Conservation (phyloP, 2,888 invertebrate genomes). For the Epirrhoe alternata region DNA sequence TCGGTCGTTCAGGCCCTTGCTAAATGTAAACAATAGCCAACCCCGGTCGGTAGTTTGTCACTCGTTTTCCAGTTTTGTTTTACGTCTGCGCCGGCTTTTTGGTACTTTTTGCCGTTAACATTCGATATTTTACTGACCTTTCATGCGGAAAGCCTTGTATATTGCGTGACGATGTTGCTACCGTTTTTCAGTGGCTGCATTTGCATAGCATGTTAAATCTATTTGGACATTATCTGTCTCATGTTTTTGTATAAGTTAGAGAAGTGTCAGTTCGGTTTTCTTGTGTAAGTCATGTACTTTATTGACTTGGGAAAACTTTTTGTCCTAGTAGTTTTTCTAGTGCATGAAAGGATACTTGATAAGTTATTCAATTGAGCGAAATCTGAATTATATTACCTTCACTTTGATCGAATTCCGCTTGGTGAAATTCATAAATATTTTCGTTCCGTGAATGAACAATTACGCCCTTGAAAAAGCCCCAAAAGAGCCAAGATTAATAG, state of each 20-base stretch:
- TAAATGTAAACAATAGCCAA: conserved; percentile 57
- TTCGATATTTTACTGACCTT: conserved; percentile 51
- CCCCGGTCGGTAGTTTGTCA: conserved; percentile 61
- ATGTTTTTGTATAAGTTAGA: conserved; percentile 22
- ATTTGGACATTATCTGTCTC: conserved; percentile 29
- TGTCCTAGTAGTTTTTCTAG: not conserved
- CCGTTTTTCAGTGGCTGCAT: conserved; percentile 30
- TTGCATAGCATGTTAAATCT: conserved; percentile 36
- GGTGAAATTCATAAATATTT: conserved; percentile 21
- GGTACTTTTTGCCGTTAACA: conserved; percentile 53
- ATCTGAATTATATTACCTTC: not conserved
- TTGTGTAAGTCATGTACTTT: not conserved
- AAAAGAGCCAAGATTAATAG: conserved; percentile 35
- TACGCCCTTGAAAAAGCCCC: conserved; percentile 28
- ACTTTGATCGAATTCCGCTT: conserved; percentile 5
- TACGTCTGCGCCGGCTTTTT: conserved; percentile 55
- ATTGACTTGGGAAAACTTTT: conserved; percentile 6
- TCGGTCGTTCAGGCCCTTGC: conserved; percentile 38
- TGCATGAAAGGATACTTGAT: not conserved
- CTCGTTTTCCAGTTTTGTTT: conserved; percentile 57
- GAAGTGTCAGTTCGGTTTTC: conserved; percentile 17
- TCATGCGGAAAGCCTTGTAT: conserved; percentile 36
- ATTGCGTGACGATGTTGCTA: conserved; percentile 34
- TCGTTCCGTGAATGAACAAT: conserved; percentile 25
- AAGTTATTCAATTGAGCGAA: not conserved